Evolutionary conservation across 2,888 invertebrate genomes (phyloP).

Genomic region (Choreutis nemorana): DNA sequence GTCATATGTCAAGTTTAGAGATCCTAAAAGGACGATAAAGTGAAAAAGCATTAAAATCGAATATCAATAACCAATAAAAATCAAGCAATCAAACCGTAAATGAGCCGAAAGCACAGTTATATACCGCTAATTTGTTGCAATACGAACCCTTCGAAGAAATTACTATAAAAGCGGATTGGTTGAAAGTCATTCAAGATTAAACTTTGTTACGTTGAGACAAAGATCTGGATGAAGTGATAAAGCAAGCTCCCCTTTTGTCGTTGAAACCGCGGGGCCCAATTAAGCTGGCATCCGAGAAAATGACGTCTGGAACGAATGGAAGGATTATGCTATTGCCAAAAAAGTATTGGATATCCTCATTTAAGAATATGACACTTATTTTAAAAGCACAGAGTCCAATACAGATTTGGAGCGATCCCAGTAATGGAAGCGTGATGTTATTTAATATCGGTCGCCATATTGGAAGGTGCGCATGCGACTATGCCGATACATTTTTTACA

Average conservation of each 20-base stretch:
- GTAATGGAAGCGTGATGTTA: too few species aligned
- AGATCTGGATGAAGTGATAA: slow-evolving; percentile 9
- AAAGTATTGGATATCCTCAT: too few species aligned
- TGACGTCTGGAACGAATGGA: slow-evolving; percentile 32
- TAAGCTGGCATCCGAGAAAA: slow-evolving; percentile 26
- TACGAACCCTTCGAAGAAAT: slow-evolving; percentile 6
- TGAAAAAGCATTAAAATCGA: too few species aligned
- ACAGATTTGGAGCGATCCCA: too few species aligned
- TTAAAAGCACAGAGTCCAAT: too few species aligned
- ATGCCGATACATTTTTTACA: slow-evolving; percentile 18
- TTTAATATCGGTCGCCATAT: slow-evolving; percentile 32
- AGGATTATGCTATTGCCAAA: too few species aligned
- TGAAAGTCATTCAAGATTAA: slow-evolving; percentile 8
- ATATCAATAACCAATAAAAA: too few species aligned
- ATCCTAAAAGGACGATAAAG: too few species aligned
- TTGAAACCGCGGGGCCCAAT: slow-evolving; percentile 28
- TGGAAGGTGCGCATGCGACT: slow-evolving; percentile 19
- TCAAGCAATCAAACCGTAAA: slow-evolving; percentile 10
- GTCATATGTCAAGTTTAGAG: background rate
- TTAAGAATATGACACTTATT: too few species aligned
- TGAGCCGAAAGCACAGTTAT: slow-evolving; percentile 17
- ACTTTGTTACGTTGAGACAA: slow-evolving; percentile 11
- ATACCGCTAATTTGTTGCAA: slow-evolving; percentile 19
- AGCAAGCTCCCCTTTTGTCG: too few species aligned
- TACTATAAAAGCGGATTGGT: background rate